Evolutionary conservation across 35 echinoderm and acorn worm genomes (phyloP), one percentile per base, ranked within the genome.

Genomic region (Nesometra sesokonis): DNA sequence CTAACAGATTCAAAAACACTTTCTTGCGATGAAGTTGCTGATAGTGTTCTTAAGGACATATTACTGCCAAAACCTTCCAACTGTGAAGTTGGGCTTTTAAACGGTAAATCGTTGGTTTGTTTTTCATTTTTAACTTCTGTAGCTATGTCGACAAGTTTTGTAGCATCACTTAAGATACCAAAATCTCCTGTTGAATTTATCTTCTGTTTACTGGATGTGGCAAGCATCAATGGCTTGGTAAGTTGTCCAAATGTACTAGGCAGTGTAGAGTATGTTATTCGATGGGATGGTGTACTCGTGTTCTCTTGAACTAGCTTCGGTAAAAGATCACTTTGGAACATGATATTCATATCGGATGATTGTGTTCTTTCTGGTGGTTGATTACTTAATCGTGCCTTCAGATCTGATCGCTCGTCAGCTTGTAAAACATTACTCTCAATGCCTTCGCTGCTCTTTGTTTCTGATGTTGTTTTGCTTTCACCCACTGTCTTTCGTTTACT

Each of bases 191-290:
- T 67, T 46, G 35, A 40, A 30, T 46, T 84, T 5, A 31, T 67
- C 21, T 67, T 47, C 0, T 84, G 82, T 27, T 31, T 52, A 13
- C n/a, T 52, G n/a, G 37, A 46, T 23, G 52, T 47, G 9, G 27
- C 52, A 47, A 47, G 82, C 37, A 0, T 36, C 29, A 84, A 11
- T 46, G 82, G 39, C 34, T 40, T 47, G 3, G 38, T 31, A 30
- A 33, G 33, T 84, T 40, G 36, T 30, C 30, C 36, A 81, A 93
- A 36, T 36, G 31, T 88, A 21, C 57, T 86, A 13, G 94, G 94
- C 13, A 93, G 83, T 32, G 94, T 97, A 30, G 94, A 97, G 83
- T 97, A 93, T 17, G 88, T 93, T 85, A 97, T 93, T 33, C 88
- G 7, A 27, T 67, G 23, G 9, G 52, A 67, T 67, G 52, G 52